These are phyloP conservation scores for Tribolium madens DNA, from an alignment of 1,140 invertebrate genomes.

Conservation along the genomic window DNA sequence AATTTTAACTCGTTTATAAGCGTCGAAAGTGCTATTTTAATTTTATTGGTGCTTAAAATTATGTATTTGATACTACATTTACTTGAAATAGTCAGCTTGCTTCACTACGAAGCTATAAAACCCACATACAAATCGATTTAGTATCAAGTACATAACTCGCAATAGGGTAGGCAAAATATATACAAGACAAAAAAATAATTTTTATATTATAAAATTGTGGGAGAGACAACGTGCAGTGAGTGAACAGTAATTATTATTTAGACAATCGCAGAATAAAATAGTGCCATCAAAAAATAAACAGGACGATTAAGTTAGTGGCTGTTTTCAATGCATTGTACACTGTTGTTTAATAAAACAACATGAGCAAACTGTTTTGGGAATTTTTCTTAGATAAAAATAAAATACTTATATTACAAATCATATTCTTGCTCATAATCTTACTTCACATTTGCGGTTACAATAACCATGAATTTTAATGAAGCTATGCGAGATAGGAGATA, in stretches of 20 bases:
- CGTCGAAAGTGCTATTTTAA: slow-evolving; percentile 13
- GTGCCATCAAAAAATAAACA: too few relatives aligned
- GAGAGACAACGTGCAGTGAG: too few relatives aligned
- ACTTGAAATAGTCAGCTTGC: neutral
- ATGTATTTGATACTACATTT: slow-evolving; percentile 1
- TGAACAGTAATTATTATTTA: too few relatives aligned
- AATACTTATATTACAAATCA: too few relatives aligned
- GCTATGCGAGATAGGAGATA: neutral
- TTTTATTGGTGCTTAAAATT: slow-evolving; percentile 17
- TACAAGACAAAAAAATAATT: neutral
- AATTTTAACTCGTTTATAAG: slow-evolving; percentile 22
- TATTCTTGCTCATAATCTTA: too few relatives aligned
- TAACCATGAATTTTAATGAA: neutral
- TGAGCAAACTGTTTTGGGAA: too few relatives aligned
- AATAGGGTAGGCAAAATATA: neutral
- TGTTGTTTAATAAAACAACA: too few relatives aligned
- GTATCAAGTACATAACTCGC: neutral
- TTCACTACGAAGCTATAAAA: neutral
- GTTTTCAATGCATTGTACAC: too few relatives aligned
- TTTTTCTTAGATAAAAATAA: too few relatives aligned
- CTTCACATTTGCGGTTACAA: neutral
- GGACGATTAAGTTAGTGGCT: too few relatives aligned
- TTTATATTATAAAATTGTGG: neutral
- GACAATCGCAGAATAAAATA: too few relatives aligned
- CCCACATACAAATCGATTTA: neutral